Percentiles rank a stretch among this genome's conserved stretches.
phyloP scores from a whole-genome alignment of 2,888 invertebrate genomes.

The Petrolisthes manimaculis region DNA sequence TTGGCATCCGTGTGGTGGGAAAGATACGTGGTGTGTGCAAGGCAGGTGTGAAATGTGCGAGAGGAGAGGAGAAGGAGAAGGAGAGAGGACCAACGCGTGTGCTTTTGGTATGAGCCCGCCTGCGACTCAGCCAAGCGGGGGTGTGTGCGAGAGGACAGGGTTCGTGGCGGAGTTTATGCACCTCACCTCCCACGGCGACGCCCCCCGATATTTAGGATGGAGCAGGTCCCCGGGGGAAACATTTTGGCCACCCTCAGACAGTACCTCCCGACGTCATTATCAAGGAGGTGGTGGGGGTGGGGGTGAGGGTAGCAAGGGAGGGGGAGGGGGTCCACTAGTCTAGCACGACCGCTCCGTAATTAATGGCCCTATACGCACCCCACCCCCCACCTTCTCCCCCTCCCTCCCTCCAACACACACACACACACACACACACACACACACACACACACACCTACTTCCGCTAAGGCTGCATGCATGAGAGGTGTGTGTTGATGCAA shows the following conservation, averaged over 20 bases:
- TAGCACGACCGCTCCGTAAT: too few species aligned
- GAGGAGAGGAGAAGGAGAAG: too few species aligned
- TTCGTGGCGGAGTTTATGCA: constrained; percentile 6
- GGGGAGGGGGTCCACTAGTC: neutral
- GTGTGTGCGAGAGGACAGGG: constrained; percentile 21
- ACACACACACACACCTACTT: neutral
- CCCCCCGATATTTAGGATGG: constrained; percentile 16
- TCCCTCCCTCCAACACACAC: neutral
- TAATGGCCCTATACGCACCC: too few species aligned
- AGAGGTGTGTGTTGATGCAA: too few species aligned
- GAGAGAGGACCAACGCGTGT: too few species aligned
- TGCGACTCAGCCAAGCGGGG: constrained; percentile 15
- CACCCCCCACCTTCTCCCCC: neutral
- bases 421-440: constrained; percentile 8
- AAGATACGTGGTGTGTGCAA: too few species aligned
- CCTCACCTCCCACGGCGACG: constrained; percentile 26
- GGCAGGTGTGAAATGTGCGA: too few species aligned
- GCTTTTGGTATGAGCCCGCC: too few species aligned
- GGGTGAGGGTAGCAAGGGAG: neutral
- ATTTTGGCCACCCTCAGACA: constrained; percentile 14
- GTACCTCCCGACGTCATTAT: neutral
- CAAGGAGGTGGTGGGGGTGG: neutral
- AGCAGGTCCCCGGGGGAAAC: constrained; percentile 5
- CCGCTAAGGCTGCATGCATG: too few species aligned
- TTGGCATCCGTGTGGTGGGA: too few species aligned